Percentiles rank a stretch among this genome's conserved stretches.
Evolutionary conservation across 1,140 invertebrate species (phyloP).

Genomic region (Drosophila jambulina): DNA sequence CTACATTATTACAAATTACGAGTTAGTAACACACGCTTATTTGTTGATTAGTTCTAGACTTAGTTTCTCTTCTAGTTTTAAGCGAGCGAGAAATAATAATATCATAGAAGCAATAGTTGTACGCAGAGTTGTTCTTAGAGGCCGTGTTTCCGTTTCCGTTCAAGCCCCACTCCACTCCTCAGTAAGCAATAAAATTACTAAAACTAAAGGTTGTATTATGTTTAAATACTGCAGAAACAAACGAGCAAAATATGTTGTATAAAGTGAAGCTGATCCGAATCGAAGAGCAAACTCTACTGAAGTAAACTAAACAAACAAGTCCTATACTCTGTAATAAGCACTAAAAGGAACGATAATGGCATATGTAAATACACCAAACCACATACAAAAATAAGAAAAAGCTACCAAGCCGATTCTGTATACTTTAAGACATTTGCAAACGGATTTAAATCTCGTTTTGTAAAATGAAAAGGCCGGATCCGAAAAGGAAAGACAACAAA

Average conservation of each 20-base stretch:
- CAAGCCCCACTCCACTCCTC: slow-evolving; percentile 13
- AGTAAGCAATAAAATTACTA: slow-evolving; percentile 53
- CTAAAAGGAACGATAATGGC: slow-evolving; percentile 40
- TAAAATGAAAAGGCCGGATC: slow-evolving; percentile 26
- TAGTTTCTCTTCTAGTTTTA: slow-evolving; percentile 79
- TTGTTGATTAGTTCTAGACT: slow-evolving; percentile 84
- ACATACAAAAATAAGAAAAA: slow-evolving; percentile 39
- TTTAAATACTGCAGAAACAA: slow-evolving; percentile 63
- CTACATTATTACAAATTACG: slow-evolving; percentile 75
- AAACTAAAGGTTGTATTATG: slow-evolving; percentile 80
- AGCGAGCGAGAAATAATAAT: slow-evolving; percentile 53
- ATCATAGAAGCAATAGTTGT: slow-evolving; percentile 56
- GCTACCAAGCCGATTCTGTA: slow-evolving; percentile 44
- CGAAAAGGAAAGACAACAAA: slow-evolving; percentile 46
- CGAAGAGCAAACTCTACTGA: slow-evolving; percentile 38
- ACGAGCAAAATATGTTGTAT: slow-evolving; percentile 20
- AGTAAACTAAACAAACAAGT: slow-evolving; percentile 58
- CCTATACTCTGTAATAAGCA: slow-evolving; percentile 68
- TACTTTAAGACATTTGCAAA: slow-evolving; percentile 50
- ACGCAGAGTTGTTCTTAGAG: slow-evolving; percentile 47
- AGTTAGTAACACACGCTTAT: slow-evolving; percentile 84
- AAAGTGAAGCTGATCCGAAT: slow-evolving; percentile 24
- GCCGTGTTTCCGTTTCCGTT: slow-evolving; percentile 31
- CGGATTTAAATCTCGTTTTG: slow-evolving; percentile 60
- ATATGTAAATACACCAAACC: slow-evolving; percentile 50